Percentiles rank a stretch among this genome's conserved stretches.
Evolutionary conservation across 2,888 invertebrate genomes (phyloP).

Genomic region (Philereme vetulata): DNA sequence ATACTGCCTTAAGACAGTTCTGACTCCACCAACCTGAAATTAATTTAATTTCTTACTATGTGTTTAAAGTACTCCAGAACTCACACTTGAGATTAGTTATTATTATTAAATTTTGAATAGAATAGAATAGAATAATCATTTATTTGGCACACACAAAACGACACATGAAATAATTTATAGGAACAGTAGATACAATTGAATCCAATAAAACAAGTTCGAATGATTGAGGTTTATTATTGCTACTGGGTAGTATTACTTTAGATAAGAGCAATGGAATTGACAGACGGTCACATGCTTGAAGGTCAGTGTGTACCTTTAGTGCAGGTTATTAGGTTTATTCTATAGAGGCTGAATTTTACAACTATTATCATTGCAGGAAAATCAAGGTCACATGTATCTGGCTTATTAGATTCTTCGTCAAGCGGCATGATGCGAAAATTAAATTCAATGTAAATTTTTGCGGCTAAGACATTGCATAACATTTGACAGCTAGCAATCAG

Average conservation of each 20-base stretch:
- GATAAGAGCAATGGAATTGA: constrained; percentile 46
- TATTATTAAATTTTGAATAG: no score
- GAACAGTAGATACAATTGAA: no score
- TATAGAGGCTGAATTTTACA: neutral
- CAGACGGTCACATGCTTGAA: constrained; percentile 73
- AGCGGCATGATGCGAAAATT: constrained; percentile 8
- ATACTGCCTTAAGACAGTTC: constrained; percentile 83
- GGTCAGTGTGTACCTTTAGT: constrained; percentile 53
- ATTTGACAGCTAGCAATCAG: constrained; percentile 44
- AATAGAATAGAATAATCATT: no score
- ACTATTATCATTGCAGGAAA: neutral
- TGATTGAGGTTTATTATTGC: no score
- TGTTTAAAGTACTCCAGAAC: no score
- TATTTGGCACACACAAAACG: no score
- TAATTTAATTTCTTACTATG: constrained; percentile 8
- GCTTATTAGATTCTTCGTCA: neutral
- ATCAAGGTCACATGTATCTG: constrained; percentile 6
- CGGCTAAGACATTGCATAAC: constrained; percentile 66
- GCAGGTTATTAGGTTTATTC: constrained; percentile 33
- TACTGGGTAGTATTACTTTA: constrained; percentile 13
- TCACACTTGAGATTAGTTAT: no score
- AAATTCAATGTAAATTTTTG: constrained; percentile 1
- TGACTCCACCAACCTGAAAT: constrained; percentile 62
- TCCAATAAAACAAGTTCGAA: no score
- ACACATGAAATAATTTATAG: no score